phyloP scores from a whole-genome alignment of 1,140 invertebrate species.

The Nasonia vitripennis region DNA sequence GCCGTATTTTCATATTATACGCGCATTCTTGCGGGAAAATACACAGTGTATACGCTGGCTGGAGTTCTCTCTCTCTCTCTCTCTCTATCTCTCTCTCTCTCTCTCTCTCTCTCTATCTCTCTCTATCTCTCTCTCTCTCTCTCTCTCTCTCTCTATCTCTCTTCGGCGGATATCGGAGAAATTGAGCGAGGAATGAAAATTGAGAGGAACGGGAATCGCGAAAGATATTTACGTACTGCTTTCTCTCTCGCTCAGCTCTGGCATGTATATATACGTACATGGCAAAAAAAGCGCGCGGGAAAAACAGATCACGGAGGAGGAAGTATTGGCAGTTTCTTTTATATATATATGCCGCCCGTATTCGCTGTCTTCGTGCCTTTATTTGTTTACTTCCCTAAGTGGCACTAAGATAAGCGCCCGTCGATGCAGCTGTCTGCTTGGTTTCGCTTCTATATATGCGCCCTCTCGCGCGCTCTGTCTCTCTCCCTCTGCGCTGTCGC shows the following conservation, averaged over 20 bases:
- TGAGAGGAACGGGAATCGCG: conserved; percentile 15
- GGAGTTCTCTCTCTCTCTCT: not conserved
- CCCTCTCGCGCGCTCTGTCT: too few relatives aligned
- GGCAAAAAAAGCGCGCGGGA: conserved; percentile 22
- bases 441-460: not conserved
- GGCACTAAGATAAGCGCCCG: not conserved
- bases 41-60: not conserved
- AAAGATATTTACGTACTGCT: conserved; percentile 21
- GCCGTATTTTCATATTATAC: not conserved
- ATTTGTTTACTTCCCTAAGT: conserved; percentile 28
- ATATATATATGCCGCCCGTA: not conserved
- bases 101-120: not conserved
- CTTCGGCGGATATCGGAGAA: not conserved
- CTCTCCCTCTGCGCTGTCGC: too few relatives aligned
- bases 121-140: not conserved
- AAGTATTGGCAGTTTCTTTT: conserved; percentile 30
- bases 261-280: not conserved
- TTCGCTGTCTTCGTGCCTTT: conserved; percentile 18
- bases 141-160: not conserved
- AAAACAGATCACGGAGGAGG: conserved; percentile 22
- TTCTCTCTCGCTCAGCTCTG: not conserved
- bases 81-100: not conserved
- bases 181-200: conserved; percentile 29
- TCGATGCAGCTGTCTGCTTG: not conserved
- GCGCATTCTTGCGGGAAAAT: not conserved